Base-by-base conservation (phyloP, 2,113 vertebrate species). In the Kryptolebias marmoratus region DNA sequence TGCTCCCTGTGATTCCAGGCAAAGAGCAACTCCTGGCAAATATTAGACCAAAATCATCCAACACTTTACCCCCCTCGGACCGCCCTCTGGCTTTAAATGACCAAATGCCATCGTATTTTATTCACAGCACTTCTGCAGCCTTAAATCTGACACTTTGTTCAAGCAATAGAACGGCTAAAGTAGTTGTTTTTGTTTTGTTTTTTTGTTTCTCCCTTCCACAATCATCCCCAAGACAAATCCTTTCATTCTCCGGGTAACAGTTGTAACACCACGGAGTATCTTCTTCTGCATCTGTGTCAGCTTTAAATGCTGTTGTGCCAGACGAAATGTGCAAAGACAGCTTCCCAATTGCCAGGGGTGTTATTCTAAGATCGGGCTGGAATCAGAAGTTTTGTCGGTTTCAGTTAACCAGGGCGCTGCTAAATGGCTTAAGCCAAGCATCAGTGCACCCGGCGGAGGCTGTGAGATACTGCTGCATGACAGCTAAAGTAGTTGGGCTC, bases 401-500 rank as follows among this genome's bases (percentile, higher is more conserved):
- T 88, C 85, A 83, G 88, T 93, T 92, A 90, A 88, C 86, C 84
- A 59, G 78, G 80, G 69, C 81, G 42, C 86, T 89, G 86, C 49
- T 85, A 93, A 87, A 83, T 75, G 88, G 87, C 87, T 87, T 76
- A 88, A 88, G 80, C 82, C 80, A 88, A 77, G 66, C 84, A 91
- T 84, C 81, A 85, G 85, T 79, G 89, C 75, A 76, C 69, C 82
- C 91, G 80, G 91, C 82, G 58, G 80, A 79, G 86, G 87, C 87
- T 84, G 77, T 64, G 87, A 78, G 69, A 81, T 85, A 71, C 79
- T 16, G 84, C 88, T 88, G 93, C 87, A 84, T 90, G 94, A 92
- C 94, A 92, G 92, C 91, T 94, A 93, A 89, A 87, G 92, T 93
- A 94, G 93, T 91, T 86, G 82, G 80, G 77, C 83, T 91, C 90